Conservation (phyloP, 2,113 vertebrate species). For the Cricetomys ansorgei region DNA sequence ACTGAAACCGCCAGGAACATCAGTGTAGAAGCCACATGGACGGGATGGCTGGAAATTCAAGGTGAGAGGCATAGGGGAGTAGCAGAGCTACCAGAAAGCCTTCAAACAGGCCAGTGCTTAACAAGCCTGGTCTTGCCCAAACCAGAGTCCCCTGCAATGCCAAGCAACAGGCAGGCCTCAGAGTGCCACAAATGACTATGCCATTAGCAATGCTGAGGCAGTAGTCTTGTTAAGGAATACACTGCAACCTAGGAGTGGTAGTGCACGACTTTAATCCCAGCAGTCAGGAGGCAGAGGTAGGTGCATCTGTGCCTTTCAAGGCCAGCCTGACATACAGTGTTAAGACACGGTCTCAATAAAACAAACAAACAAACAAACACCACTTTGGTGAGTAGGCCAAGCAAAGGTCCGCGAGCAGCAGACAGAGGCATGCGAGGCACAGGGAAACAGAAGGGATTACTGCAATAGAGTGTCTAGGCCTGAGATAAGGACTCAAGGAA, state of each 20-base stretch:
- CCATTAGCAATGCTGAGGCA: background rate
- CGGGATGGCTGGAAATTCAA: too few species aligned
- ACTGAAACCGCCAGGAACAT: background rate
- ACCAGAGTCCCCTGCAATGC: too few species aligned
- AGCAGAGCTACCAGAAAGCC: too few species aligned
- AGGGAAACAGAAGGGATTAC: background rate
- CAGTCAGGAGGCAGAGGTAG: background rate
- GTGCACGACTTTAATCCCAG: background rate
- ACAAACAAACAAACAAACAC: background rate
- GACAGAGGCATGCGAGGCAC: background rate
- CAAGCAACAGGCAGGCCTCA: background rate
- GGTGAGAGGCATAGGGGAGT: too few species aligned
- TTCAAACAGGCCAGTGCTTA: too few species aligned
- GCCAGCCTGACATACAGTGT: background rate
- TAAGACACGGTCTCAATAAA: background rate
- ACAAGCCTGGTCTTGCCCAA: too few species aligned
- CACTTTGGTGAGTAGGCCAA: background rate
- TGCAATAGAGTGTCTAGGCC: accelerated
- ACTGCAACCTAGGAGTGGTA: accelerated
- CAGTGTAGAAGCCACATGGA: slow-evolving; percentile 38
- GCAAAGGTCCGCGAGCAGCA: background rate
- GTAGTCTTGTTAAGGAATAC: background rate
- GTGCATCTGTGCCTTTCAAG: background rate
- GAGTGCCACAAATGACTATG: accelerated
- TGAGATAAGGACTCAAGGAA: background rate